Evolutionary conservation across 2,113 vertebrate species (phyloP).

Genomic region (Mola mola): DNA sequence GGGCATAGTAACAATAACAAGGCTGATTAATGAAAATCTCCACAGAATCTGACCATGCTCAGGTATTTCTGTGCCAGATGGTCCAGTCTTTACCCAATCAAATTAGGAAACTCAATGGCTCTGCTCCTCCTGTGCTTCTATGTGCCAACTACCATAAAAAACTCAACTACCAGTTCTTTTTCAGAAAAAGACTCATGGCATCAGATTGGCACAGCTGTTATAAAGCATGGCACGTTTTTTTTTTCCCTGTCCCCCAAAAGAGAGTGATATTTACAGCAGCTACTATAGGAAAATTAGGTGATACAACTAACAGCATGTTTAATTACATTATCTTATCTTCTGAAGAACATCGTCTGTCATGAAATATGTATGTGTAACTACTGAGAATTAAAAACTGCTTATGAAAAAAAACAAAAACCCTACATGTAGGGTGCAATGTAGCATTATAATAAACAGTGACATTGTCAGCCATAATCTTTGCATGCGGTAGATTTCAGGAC

Average conservation of each 20-base stretch:
- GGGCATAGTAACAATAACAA: constrained; percentile 42
- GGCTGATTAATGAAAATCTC: constrained; percentile 72
- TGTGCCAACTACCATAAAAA: constrained; percentile 60
- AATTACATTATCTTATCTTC: background rate
- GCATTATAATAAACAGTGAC: constrained; percentile 11
- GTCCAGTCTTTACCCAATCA: constrained; percentile 60
- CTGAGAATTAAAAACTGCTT: constrained; percentile 25
- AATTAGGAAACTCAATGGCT: constrained; percentile 54
- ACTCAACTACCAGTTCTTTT: constrained; percentile 26
- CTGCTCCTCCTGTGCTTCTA: constrained; percentile 15
- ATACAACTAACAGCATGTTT: background rate
- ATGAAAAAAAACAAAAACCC: constrained; percentile 39
- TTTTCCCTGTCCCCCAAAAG: no score
- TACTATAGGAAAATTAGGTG: constrained; percentile 27
- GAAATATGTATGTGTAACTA: constrained; percentile 25
- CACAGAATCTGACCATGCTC: constrained; percentile 69
- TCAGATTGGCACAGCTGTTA: constrained; percentile 45
- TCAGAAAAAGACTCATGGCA: constrained; percentile 31
- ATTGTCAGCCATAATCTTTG: constrained; percentile 33
- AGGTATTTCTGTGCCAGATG: constrained; percentile 74
- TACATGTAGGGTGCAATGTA: constrained; percentile 7
- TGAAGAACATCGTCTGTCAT: background rate
- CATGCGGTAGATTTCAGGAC: constrained; percentile 17
- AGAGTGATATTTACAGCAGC: no score
- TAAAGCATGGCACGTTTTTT: constrained; percentile 36